phyloP scores from a whole-genome alignment of 2,888 invertebrate species.

The Dusona sp. region DNA sequence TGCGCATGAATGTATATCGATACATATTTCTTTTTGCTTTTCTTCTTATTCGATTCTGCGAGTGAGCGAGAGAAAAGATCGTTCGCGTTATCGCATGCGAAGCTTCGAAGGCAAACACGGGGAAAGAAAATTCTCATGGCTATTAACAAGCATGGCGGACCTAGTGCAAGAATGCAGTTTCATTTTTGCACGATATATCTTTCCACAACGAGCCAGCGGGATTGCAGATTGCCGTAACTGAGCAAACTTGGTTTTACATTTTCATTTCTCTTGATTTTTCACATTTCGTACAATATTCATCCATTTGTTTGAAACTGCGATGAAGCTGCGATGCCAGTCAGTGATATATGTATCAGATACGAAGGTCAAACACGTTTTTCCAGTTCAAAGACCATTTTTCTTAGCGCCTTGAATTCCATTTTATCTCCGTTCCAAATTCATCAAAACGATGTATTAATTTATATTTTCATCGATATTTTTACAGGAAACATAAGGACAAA shows the following conservation, averaged over 20 bases:
- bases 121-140: slow-evolving; percentile 67
- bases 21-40: slow-evolving; percentile 14
- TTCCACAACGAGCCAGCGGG: slow-evolving; percentile 45
- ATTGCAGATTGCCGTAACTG: slow-evolving; percentile 71
- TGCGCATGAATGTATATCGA: slow-evolving; percentile 14
- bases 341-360: background rate
- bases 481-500: slow-evolving; percentile 94
- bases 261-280: slow-evolving; percentile 12
- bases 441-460: background rate
- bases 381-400: background rate
- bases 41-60: background rate
- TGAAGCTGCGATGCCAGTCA: background rate
- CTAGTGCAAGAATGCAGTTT: slow-evolving; percentile 75
- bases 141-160: slow-evolving; percentile 47
- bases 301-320: background rate
- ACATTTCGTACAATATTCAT: background rate
- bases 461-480: slow-evolving; percentile 50
- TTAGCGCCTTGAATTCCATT: background rate
- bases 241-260: slow-evolving; percentile 68
- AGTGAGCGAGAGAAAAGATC: slow-evolving; percentile 33
- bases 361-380: background rate
- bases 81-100: slow-evolving; percentile 70
- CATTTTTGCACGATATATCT: slow-evolving; percentile 73
- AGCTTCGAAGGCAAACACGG: slow-evolving; percentile 69
- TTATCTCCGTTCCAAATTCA: background rate